These are phyloP conservation scores for Macrophya alboannulata DNA, from an alignment of 2,888 invertebrate genomes.

Conservation along the genomic window DNA sequence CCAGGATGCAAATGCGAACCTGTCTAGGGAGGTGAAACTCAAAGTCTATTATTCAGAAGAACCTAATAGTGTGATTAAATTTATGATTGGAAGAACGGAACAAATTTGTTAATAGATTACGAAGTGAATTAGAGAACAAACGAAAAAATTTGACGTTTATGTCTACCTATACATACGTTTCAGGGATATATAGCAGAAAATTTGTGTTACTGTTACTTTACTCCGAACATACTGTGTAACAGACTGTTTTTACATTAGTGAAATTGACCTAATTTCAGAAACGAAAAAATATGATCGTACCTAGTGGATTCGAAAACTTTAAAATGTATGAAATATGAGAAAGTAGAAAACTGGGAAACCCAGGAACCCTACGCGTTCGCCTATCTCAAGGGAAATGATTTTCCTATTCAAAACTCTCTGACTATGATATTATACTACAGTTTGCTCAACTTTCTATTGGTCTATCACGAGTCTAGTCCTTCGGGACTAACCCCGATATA, in stretches of 20 bases:
- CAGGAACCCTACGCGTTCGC: not conserved
- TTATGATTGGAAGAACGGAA: conserved; percentile 17
- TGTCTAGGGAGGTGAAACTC: conserved; percentile 20
- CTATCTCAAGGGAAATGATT: conserved; percentile 18
- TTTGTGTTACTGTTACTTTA: not conserved
- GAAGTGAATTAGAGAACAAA: not conserved
- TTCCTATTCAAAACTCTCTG: conserved; percentile 1
- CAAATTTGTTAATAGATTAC: not conserved
- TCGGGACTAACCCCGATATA: not conserved
- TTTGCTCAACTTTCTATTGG: conserved; percentile 15
- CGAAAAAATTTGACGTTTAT: not conserved
- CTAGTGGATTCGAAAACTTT: not conserved
- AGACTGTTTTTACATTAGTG: not conserved
- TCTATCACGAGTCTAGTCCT: not conserved
- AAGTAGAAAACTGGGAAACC: not conserved
- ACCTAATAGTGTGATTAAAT: not conserved
- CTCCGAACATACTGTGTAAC: not conserved
- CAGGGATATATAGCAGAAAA: not conserved
- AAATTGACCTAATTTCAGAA: not conserved
- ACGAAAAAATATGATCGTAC: not conserved
- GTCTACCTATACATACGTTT: no score
- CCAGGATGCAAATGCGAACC: conserved; percentile 15
- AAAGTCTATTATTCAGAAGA: conserved; percentile 33
- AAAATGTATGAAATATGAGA: not conserved
- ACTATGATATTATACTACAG: conserved; percentile 5